Base-by-base conservation (phyloP, 2,888 invertebrate genomes). In the Drosophila fulvimacula region DNA sequence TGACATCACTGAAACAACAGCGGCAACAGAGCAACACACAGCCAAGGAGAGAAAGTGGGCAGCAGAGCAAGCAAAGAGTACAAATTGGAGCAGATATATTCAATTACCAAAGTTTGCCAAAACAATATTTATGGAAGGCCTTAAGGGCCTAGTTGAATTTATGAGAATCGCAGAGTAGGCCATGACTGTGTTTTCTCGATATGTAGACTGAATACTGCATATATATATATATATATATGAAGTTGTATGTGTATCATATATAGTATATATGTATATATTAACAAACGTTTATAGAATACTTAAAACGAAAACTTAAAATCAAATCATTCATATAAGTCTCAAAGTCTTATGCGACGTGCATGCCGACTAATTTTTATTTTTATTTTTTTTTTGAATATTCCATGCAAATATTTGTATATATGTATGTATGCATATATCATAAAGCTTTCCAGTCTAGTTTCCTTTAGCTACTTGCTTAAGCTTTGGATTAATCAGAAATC, bases 1-100 rank as follows among this genome's bases (percentile, higher is more conserved):
- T 48, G 48, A 48, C 48, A 48, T 48, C 48, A 48, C 13, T 48
- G 48, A 17, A 13, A 13, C 30, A 48, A 7, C 44, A 44, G 44
- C 1, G 7, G 15, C 44, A 44, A 24, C 1, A 15, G 15, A 15
- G 44, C 21, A 24, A 27, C 46, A 15, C 27, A 10, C 27, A 6
- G 17, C 6, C 30, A 11, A 10, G 5, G 30, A 30, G 17, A 17
- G 44, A 10, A 17, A 46, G 27, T 6, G 5, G 27, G 5, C 17
- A 24, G 27, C 5, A 2, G 27, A 46, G 4, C 4, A 6, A 27
- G 6, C 44, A n/a, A 1, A n/a, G 24, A 10, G 5, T n/a, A 2
- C 15, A n/a, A 24, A 24, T 24, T 24, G 13, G 24, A 9, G 24
- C 24, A 46, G 46, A 46, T 27, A 5, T 5, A n/a, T 17, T n/a